phyloP scores from a whole-genome alignment of 1,140 invertebrate genomes.

The Drosophila dunni region DNA sequence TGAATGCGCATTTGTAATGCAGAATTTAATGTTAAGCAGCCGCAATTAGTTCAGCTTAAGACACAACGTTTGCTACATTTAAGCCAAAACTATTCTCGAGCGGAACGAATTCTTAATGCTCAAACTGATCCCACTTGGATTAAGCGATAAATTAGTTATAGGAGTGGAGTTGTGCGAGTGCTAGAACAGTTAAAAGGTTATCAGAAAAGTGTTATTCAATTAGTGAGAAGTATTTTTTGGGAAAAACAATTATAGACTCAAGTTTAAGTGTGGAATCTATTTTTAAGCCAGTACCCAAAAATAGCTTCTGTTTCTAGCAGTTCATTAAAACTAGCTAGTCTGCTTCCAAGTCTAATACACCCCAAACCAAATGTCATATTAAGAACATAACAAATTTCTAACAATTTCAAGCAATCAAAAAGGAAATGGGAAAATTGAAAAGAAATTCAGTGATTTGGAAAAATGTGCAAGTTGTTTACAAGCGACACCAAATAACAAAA shows the following conservation, averaged over 20 bases:
- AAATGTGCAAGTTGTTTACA: conserved; percentile 59
- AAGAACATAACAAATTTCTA: conserved; percentile 66
- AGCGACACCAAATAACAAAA: conserved; percentile 35
- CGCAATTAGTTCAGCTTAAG: conserved; percentile 45
- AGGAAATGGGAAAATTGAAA: conserved; percentile 22
- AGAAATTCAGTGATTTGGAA: conserved; percentile 65
- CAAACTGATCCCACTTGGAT: background rate
- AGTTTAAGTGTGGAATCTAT: too few species aligned
- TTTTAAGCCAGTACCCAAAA: too few species aligned
- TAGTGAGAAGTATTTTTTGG: too few species aligned
- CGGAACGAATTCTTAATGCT: conserved; percentile 12
- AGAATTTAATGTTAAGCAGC: conserved; percentile 51
- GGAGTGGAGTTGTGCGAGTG: background rate
- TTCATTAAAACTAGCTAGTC: background rate
- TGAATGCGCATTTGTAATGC: conserved; percentile 65
- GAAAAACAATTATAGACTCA: too few species aligned
- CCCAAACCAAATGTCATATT: conserved; percentile 35
- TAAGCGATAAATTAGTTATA: background rate
- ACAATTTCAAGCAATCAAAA: conserved; percentile 43
- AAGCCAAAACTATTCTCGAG: background rate
- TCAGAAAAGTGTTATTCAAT: background rate
- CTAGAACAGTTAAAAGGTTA: background rate
- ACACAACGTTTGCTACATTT: conserved; percentile 31
- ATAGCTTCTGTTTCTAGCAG: background rate
- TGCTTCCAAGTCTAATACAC: background rate